Base-by-base conservation (phyloP, 2,888 invertebrate species). In the Argyra leucocephala region DNA sequence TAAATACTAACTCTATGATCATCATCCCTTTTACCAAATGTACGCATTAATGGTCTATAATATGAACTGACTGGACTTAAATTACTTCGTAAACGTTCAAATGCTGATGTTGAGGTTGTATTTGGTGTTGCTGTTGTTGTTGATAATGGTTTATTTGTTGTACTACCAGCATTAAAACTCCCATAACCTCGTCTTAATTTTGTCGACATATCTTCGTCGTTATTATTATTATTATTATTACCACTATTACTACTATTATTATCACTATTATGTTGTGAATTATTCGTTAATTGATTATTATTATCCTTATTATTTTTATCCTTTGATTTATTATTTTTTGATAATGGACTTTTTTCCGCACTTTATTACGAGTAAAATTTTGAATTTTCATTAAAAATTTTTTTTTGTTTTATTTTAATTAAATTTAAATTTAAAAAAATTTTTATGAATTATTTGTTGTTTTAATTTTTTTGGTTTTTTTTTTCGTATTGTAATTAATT, bases 21-120 rank as follows among this genome's bases (percentile, higher is more conserved):
- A n/a, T 72, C 74, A 68, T 72, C 72, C 24, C 74, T 71, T 64
- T 74, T 72, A 22, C 73, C 75, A 69, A 79, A 74, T 36, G 77
- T 76, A 31, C 78, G 75, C 72, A 78, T 75, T 63, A 78, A 67
- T 15, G 80, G 78, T 70, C 79, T 80, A 69, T 80, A 80, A 72
- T 80, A 80, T 24, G 78, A 73, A 57, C 73, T 73, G 36, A 79
- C 76, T 59, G 80, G 80, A 70, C 78, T 80, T 31, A 80, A 70
- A 72, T 80, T 78, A 66, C 75, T 76, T 65, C 78, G 75, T 67
- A 79, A 70, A 63, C 80, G 76, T 75, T 78, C 79, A 65, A 80
- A 71, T 24, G 80, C 75, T 64, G 76, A 78, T 48, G 74, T 74
- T 36, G 77, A 74, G 72, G 70, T 18, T 75, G 75, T 22, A 74